Evolutionary conservation across 2,113 vertebrate species (phyloP), one percentile per base, ranked within the genome.

Genomic region (Ardeotis arabs): DNA sequence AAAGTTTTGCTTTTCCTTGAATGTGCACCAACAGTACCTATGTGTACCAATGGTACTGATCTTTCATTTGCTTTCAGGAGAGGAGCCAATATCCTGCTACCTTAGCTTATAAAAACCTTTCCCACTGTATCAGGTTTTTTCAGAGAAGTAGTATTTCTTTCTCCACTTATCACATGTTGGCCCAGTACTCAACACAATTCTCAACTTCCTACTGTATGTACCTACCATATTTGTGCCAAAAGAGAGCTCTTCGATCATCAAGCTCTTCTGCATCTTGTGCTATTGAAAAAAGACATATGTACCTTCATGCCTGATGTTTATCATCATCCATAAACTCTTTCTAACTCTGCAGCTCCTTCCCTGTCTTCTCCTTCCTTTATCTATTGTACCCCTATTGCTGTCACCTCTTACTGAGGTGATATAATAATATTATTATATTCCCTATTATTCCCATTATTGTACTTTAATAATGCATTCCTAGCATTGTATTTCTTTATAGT

Each of bases 1-100:
- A 77, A 74, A 29, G 2, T 25, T 31, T 62, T 20, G 15, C 1
- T 72, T 84, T 77, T 87, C 29, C 19, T 74, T 87, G 25, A 77
- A 37, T 68, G 31, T 23, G 1, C 19, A 81, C 12, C 6, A 47
- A 21, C 0, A 1, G 2, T 50, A 23, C 8, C 41, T 44, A 41
- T 68, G 31, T 23, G 1, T 17, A 81, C 12, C 7, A 47, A 21
- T 0, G 1, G 2, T 50, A 25, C 8, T 17, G 22, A 68, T 49
- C 59, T 39, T 73, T 80, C 3, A 55, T 68, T 58, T 50, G 4
- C 4, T 92, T 81, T 84, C 52, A 4, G 1, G 33, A 37, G 13
- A 55, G 23, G 3, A 49, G 31, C 6, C 28, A 55, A 13, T 77
- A 31, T 68, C 41, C 21, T 73, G 18, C 18, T 72, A 27, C 29